Conservation (phyloP, 2,113 vertebrate genomes). For the Bos taurus region DNA sequence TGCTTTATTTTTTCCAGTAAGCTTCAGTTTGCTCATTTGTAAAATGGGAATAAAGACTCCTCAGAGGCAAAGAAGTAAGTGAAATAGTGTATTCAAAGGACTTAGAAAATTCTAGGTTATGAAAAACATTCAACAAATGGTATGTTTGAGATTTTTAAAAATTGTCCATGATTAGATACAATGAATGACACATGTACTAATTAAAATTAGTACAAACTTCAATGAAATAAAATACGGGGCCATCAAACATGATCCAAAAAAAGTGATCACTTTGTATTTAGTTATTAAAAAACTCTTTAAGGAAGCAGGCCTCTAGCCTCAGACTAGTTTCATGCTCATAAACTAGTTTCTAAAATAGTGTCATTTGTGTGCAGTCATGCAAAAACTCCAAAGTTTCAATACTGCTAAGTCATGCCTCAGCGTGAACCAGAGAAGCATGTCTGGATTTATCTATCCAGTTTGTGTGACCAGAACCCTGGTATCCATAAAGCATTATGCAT, state of each 20-base stretch:
- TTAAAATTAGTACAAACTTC: neutral
- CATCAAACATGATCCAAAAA: neutral
- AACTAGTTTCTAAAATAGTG: constrained; percentile 3
- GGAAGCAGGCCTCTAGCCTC: neutral
- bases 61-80: neutral
- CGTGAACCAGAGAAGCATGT: neutral
- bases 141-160: neutral
- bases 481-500: neutral
- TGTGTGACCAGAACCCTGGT: neutral
- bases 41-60: constrained; percentile 5
- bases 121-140: neutral
- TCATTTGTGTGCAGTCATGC: neutral
- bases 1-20: neutral
- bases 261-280: neutral
- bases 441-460: neutral
- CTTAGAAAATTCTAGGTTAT: neutral
- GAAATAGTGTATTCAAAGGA: neutral
- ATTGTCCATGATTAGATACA: neutral
- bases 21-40: neutral
- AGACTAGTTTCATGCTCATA: neutral
- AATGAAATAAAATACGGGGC: neutral
- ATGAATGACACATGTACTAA: neutral
- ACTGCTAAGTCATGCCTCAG: constrained; percentile 17
- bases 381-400: neutral
- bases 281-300: neutral